Percentiles rank a stretch among this genome's conserved stretches.
Conservation (phyloP, 2,888 invertebrate species). For the Laspeyria flexula region DNA sequence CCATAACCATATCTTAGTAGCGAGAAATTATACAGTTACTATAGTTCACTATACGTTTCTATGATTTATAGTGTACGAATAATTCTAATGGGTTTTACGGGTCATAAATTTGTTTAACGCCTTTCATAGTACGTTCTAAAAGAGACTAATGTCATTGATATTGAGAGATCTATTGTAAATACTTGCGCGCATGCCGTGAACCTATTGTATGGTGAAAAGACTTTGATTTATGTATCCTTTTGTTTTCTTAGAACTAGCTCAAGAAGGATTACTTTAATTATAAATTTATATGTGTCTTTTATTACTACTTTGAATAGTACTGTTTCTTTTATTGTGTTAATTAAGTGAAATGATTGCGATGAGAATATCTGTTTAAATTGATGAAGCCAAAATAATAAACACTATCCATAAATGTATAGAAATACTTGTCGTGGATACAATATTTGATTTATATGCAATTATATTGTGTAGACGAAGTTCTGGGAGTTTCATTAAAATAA, state of each 20-base stretch:
- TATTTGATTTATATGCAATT: too few relatives aligned
- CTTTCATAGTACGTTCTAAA: conserved; percentile 60
- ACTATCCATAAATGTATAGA: too few relatives aligned
- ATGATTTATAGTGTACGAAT: conserved; percentile 54
- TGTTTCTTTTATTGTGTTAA: conserved; percentile 32
- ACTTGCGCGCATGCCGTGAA: conserved; percentile 55
- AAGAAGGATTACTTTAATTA: conserved; percentile 31
- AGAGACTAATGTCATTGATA: conserved; percentile 60
- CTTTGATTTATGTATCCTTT: conserved; percentile 55
- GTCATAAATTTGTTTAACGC: conserved; percentile 73
- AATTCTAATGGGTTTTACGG: conserved; percentile 72
- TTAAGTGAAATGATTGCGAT: conserved; percentile 22
- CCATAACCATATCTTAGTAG: conserved; percentile 64
- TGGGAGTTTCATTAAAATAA: too few relatives aligned
- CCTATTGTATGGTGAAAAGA: conserved; percentile 44
- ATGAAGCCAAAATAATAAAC: too few relatives aligned
- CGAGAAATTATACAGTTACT: conserved; percentile 58
- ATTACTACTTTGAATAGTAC: neutral
- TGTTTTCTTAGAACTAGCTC: conserved; percentile 42
- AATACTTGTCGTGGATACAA: too few relatives aligned
- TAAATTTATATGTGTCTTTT: conserved; percentile 24
- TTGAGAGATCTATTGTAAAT: conserved; percentile 55
- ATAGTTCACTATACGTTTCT: conserved; percentile 39
- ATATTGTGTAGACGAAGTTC: too few relatives aligned
- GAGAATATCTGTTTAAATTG: too few relatives aligned